These are phyloP conservation scores for Myotis brandtii DNA, from an alignment of 2,113 vertebrate genomes.

Conservation along the genomic window DNA sequence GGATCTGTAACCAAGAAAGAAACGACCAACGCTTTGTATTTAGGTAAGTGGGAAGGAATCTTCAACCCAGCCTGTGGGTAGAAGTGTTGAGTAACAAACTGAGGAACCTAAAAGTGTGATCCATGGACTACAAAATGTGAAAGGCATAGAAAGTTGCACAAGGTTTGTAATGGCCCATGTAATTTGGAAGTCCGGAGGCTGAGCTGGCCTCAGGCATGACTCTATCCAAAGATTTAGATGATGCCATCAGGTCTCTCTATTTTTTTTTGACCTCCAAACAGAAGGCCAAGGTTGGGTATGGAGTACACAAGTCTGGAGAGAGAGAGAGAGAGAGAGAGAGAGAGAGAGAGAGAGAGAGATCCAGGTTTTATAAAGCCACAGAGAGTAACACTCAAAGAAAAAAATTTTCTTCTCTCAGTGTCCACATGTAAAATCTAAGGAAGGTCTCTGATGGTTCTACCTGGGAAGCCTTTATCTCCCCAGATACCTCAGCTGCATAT, in stretches of 20 bases:
- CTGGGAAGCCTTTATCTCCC: neutral
- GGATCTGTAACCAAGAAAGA: neutral
- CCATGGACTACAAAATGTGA: neutral
- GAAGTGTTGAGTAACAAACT: neutral
- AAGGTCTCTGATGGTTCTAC: neutral
- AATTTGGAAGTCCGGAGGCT: neutral
- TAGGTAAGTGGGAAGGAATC: neutral
- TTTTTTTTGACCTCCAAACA: neutral
- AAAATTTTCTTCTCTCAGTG: neutral
- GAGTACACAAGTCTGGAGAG: neutral
- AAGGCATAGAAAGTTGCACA: neutral
- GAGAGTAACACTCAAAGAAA: neutral
- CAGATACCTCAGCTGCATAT: neutral
- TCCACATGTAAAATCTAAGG: neutral
- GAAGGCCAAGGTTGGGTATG: neutral
- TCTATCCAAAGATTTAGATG: neutral
- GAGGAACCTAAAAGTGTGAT: neutral
- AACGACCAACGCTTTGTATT: constrained; percentile 26
- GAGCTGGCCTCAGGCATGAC: neutral
- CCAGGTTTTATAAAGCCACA: neutral
- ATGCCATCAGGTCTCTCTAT: neutral
- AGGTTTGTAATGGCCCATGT: too few species aligned
- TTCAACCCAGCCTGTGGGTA: neutral
- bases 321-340: neutral
- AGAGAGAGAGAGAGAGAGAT: neutral